Conservation (phyloP, 1,140 invertebrate species). For the Globodera ellingtonae region DNA sequence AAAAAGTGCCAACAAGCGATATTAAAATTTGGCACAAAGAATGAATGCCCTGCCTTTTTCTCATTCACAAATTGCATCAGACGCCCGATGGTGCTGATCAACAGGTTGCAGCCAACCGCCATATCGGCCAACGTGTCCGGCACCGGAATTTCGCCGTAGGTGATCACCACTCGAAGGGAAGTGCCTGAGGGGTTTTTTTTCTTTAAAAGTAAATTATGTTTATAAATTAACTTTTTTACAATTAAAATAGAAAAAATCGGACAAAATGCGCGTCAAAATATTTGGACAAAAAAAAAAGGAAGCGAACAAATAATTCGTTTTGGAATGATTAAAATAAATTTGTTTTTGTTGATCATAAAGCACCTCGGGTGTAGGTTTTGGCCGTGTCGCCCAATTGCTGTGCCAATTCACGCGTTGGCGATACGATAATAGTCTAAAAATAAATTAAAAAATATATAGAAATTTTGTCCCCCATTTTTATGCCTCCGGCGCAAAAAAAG, state of each 20-base stretch:
- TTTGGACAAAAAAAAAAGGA: neutral
- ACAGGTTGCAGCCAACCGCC: slow-evolving; percentile 60
- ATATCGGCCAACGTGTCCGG: slow-evolving; percentile 25
- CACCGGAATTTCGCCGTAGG: slow-evolving; percentile 38
- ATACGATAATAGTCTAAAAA: slow-evolving; percentile 26
- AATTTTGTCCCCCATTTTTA: slow-evolving; percentile 9
- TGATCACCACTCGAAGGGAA: slow-evolving; percentile 15
- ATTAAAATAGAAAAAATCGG: slow-evolving; percentile 7
- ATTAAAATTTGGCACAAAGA: neutral
- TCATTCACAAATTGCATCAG: slow-evolving; percentile 69
- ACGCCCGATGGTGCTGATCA: slow-evolving; percentile 91
- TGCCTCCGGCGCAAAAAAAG: slow-evolving; percentile 18
- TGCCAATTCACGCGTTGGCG: slow-evolving; percentile 36
- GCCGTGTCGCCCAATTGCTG: slow-evolving; percentile 28
- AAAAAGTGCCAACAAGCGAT: neutral
- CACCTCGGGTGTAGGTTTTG: slow-evolving; percentile 14
- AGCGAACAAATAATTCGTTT: neutral
- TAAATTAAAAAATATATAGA: neutral
- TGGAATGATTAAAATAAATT: neutral
- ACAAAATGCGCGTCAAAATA: neutral
- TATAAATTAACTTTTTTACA: neutral
- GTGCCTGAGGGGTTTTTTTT: slow-evolving; percentile 9
- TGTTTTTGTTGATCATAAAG: neutral
- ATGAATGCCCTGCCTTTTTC: slow-evolving; percentile 22
- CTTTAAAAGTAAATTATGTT: neutral